Evolutionary conservation across 2,888 invertebrate species (phyloP), one percentile per base, ranked within the genome.

Genomic region (Synergus itoensis): DNA sequence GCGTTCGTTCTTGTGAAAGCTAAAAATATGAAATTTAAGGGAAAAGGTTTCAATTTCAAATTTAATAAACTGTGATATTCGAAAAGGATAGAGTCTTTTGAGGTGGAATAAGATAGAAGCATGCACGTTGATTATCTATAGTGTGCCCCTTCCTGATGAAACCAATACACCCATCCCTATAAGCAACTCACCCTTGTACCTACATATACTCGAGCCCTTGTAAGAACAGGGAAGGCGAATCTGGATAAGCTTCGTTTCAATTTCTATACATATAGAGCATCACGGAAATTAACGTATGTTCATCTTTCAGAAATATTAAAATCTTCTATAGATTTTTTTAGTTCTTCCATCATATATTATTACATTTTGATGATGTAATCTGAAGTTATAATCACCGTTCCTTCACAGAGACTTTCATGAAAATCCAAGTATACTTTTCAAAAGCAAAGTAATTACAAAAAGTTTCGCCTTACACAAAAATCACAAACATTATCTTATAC

Each of bases 111-210:
- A 45, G 45, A 12, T 7, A 45, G 67, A 69, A 48, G 45, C 28
- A 69, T 69, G 45, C 45, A 69, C 45, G 45, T 69, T 48, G 45
- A 69, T 48, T 48, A 69, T 28, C 67, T 69, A 45, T 48, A 48
- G 28, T 21, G 45, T 45, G 16, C 8, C 16, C 67, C 45, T 14
- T 69, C 67, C 28, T 45, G 87, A 86, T 87, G 84, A 82, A 87
- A 85, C 84, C 84, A 85, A 87, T 87, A 87, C 84, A 84, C 82
- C 82, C 82, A 80, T 69, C 43, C 77, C 75, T 75, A 69, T 77
- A 77, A 80, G 45, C 65, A 65, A 64, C 76, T 77, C 77, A 45
- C 53, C 80, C 67, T 78, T 77, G 75, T 69, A 79, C 60, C 81
- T 79, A 82, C 2, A 28, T 81, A 48, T 83, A 85, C 83, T 78